Evolutionary conservation across 1,140 invertebrate species (phyloP).

Genomic region (Eriocheir sinensis): DNA sequence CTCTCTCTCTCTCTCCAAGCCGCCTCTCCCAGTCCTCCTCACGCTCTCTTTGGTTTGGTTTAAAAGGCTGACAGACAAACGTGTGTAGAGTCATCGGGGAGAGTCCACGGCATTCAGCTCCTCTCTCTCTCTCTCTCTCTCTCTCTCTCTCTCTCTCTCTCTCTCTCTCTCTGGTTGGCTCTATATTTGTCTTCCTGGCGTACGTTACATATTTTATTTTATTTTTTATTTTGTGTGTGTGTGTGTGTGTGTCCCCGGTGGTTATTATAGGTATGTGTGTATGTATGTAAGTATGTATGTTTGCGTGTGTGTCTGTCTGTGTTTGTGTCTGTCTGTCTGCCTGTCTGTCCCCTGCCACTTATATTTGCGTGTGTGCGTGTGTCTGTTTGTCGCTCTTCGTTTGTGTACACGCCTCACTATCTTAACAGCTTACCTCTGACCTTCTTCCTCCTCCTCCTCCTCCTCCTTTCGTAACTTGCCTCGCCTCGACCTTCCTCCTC

Average conservation of each 20-base stretch:
- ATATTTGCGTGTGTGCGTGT: not conserved
- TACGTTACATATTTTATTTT: too few species aligned
- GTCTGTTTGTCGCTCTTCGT: not conserved
- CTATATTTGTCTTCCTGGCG: not conserved
- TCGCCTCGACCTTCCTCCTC: not conserved
- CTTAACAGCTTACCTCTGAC: slow-evolving; percentile 11
- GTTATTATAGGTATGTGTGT: not conserved
- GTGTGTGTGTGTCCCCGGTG: not conserved
- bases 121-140: not conserved
- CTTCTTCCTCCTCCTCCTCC: not conserved
- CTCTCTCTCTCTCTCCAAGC: not conserved
- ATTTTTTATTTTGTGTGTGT: not conserved
- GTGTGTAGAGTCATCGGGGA: not conserved
- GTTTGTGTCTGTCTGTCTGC: not conserved
- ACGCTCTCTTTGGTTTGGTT: too few species aligned
- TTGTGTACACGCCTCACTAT: not conserved
- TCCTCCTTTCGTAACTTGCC: not conserved
- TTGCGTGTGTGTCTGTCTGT: not conserved
- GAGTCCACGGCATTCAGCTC: not conserved
- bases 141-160: slow-evolving; percentile 17
- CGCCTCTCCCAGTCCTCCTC: not conserved
- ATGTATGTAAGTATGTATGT: not conserved
- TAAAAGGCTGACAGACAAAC: slow-evolving; percentile 3
- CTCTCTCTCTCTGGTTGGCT: not conserved
- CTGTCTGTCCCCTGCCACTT: not conserved